A percentile compares a stretch with the other conserved stretches of the same genome.
phyloP scores from a whole-genome alignment of 2,888 invertebrate species.

The Parelbella ahira region DNA sequence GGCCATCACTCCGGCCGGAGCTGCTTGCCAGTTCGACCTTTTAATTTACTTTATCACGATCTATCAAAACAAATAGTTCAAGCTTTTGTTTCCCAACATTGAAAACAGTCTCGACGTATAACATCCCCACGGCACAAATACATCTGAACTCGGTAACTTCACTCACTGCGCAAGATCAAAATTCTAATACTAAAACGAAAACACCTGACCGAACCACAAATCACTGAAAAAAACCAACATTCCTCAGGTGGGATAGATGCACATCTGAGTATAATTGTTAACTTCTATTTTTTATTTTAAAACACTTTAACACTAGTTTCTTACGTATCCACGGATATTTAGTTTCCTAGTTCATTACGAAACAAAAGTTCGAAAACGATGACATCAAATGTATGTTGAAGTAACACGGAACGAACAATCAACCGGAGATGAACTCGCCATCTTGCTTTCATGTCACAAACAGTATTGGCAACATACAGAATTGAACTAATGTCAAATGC shows the following conservation, averaged over 20 bases:
- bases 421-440: constrained; percentile 79
- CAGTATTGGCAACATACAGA: constrained; percentile 55
- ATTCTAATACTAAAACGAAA: constrained; percentile 76
- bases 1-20: constrained; percentile 85
- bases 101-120: constrained; percentile 77
- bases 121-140: constrained; percentile 76
- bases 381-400: constrained; percentile 59
- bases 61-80: constrained; percentile 80
- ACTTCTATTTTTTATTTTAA: constrained; percentile 41
- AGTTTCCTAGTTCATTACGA: constrained; percentile 52
- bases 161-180: constrained; percentile 80
- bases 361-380: constrained; percentile 55
- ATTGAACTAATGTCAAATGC: constrained; percentile 39
- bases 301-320: constrained; percentile 52
- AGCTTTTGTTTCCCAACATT: constrained; percentile 78
- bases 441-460: constrained; percentile 76
- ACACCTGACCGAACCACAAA: constrained; percentile 83
- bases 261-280: constrained; percentile 48
- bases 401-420: constrained; percentile 69
- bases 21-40: constrained; percentile 78
- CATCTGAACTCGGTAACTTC: constrained; percentile 74
- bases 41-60: constrained; percentile 66
- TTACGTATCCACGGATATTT: constrained; percentile 47
- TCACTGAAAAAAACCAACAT: constrained; percentile 83
- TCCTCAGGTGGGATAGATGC: constrained; percentile 83